phyloP scores from a whole-genome alignment of 2,888 invertebrate species.

The Agrenia bidenticulata region DNA sequence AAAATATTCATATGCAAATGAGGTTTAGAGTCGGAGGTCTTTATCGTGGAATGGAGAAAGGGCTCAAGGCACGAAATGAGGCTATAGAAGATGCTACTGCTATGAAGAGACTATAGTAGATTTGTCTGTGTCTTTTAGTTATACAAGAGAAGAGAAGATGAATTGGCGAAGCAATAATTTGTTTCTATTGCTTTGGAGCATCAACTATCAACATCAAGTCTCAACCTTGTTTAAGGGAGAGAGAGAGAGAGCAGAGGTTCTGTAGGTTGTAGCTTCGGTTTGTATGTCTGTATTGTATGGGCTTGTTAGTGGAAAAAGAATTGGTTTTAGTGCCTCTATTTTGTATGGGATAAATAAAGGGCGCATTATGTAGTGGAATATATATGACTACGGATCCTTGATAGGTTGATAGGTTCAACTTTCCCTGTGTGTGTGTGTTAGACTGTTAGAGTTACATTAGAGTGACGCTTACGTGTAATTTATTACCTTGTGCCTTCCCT shows the following conservation, averaged over 20 bases:
- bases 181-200: conserved; percentile 35
- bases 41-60: conserved; percentile 21
- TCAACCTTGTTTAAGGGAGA: conserved; percentile 4
- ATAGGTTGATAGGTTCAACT: too few relatives aligned
- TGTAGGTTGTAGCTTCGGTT: conserved; percentile 1
- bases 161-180: conserved; percentile 48
- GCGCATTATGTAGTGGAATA: too few relatives aligned
- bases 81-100: too few relatives aligned
- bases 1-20: conserved; percentile 50
- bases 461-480: conserved; percentile 48
- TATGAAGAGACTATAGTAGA: neutral
- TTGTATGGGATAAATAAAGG: conserved; percentile 1
- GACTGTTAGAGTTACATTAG: too few relatives aligned
- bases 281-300: neutral
- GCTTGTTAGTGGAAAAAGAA: conserved; percentile 38
- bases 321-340: conserved; percentile 32
- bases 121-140: conserved; percentile 10
- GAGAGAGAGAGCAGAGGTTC: neutral
- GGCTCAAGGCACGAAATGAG: too few relatives aligned
- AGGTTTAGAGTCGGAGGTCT: conserved; percentile 35
- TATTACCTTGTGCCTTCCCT: conserved; percentile 49
- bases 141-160: conserved; percentile 35
- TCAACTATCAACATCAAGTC: conserved; percentile 7
- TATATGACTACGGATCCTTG: too few relatives aligned
- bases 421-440: too few relatives aligned